Conservation (phyloP, 35 echinoderm and acorn worm species). For the Eucidaris tribuloides region DNA sequence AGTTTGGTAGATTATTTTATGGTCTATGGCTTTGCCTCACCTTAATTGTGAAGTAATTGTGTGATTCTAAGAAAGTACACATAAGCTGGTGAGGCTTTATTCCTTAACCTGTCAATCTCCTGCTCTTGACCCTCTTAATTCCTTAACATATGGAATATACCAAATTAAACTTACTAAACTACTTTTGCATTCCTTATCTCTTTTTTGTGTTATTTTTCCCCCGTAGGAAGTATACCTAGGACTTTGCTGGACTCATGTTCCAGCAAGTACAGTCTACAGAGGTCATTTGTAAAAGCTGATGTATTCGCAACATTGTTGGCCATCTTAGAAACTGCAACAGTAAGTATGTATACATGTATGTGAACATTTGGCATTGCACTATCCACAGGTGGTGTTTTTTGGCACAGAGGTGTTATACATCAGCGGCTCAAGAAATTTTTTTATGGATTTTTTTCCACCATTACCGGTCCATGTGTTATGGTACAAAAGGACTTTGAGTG, state of each 20-base stretch:
- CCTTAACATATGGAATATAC: neutral
- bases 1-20: no score
- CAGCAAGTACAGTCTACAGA: conserved; percentile 61
- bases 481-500: no score
- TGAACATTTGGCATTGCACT: neutral
- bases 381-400: neutral
- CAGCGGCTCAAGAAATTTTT: no score
- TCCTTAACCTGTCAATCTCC: neutral
- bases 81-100: neutral
- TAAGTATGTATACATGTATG: conserved; percentile 38
- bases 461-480: no score
- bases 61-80: neutral
- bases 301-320: conserved; percentile 65
- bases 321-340: conserved; percentile 77
- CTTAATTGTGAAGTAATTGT: neutral
- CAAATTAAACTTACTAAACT: neutral
- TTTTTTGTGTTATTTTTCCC: neutral
- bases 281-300: conserved; percentile 69
- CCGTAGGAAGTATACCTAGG: conserved; percentile 74
- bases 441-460: no score
- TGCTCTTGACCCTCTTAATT: neutral
- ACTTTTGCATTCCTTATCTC: neutral
- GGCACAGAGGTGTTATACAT: no score
- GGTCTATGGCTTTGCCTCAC: no score
- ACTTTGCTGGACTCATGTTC: conserved; percentile 42